Percentiles rank a stretch among this genome's conserved stretches.
These are phyloP conservation scores for Oreamnos americanus DNA, from an alignment of 2,113 vertebrate genomes.

Conservation along the genomic window DNA sequence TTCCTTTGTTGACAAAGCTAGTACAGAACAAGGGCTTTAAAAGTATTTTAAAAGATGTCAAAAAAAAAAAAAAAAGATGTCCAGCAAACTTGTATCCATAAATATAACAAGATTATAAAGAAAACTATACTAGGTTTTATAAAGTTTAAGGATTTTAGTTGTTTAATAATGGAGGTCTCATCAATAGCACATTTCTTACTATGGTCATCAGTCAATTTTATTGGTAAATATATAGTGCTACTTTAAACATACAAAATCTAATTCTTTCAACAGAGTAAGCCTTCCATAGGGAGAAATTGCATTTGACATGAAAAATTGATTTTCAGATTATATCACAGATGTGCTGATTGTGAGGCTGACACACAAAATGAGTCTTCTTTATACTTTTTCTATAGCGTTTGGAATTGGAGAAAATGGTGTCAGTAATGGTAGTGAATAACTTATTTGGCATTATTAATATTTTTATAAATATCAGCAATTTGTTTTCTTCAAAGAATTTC, in stretches of 20 bases:
- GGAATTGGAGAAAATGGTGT: neutral
- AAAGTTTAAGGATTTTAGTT: neutral
- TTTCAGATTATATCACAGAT: neutral
- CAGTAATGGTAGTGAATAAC: neutral
- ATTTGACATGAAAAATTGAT: neutral
- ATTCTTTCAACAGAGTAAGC: neutral
- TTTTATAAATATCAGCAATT: neutral
- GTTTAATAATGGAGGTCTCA: neutral
- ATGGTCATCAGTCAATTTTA: neutral
- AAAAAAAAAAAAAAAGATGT: neutral
- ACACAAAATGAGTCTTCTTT: neutral
- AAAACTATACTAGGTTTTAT: neutral
- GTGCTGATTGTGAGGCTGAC: neutral
- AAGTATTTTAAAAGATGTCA: neutral
- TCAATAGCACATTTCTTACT: neutral
- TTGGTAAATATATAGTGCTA: neutral
- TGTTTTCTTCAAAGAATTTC: neutral
- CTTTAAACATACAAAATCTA: neutral
- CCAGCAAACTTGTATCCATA: neutral
- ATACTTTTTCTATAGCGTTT: neutral
- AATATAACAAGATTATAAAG: neutral
- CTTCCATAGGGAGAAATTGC: neutral
- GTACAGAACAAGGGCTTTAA: neutral
- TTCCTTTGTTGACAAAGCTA: neutral
- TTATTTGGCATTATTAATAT: neutral